Evolutionary conservation across 2,113 vertebrate genomes (phyloP).

Genomic region (Chionis minor): DNA sequence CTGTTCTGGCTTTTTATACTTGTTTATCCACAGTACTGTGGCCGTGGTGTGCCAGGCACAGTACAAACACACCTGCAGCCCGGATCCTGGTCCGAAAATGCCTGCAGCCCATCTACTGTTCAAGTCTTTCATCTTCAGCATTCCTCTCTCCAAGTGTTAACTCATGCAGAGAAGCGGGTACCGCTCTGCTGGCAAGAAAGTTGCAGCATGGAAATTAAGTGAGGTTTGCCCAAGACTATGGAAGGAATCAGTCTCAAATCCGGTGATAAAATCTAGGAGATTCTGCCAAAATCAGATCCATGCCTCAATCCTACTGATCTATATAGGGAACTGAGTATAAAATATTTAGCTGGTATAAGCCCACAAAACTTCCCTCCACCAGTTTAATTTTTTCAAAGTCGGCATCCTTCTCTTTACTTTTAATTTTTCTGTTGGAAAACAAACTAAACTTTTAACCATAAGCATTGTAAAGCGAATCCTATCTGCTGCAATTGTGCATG

Average conservation of each 20-base stretch:
- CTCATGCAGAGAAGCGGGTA: not conserved
- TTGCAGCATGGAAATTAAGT: not conserved
- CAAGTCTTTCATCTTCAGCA: not conserved
- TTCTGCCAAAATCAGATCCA: not conserved
- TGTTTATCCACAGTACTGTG: not conserved
- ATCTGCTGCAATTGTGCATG: not conserved
- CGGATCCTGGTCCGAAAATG: not conserved
- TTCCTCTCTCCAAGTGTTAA: not conserved
- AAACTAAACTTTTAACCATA: not conserved
- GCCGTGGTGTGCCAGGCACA: not conserved
- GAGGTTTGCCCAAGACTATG: not conserved
- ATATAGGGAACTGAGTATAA: not conserved
- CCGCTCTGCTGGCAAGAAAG: not conserved
- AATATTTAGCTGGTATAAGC: not conserved
- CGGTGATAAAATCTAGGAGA: not conserved
- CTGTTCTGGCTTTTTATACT: not conserved
- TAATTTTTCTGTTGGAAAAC: not conserved
- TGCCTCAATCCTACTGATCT: not conserved
- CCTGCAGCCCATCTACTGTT: not conserved
- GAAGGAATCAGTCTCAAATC: not conserved
- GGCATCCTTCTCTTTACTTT: not conserved
- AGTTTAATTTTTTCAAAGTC: not conserved
- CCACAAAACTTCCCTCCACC: not conserved
- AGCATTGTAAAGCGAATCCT: not conserved
- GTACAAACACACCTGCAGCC: constrained; percentile 43